Evolutionary conservation across 2,888 invertebrate genomes (phyloP).

Genomic region (Elegia similella): DNA sequence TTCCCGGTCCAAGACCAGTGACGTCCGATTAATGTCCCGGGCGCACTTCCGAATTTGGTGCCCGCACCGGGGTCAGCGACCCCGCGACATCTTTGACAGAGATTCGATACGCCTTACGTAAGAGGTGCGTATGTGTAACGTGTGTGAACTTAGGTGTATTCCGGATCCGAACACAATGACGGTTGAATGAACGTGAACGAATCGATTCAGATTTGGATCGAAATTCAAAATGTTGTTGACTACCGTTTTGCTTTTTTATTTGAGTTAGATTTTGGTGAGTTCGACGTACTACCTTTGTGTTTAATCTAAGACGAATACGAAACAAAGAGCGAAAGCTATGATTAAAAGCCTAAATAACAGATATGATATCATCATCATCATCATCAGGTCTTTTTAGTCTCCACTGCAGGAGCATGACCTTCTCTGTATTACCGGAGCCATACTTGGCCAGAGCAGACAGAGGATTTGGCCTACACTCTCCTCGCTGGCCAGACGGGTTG

Average conservation of each 20-base stretch:
- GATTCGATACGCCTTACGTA: constrained; percentile 26
- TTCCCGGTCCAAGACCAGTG: constrained; percentile 44
- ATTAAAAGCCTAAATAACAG: no score
- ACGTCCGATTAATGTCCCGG: constrained; percentile 69
- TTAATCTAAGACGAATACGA: no score
- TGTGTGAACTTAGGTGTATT: constrained; percentile 2
- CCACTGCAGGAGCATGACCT: no score
- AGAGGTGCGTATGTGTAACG: constrained; percentile 6
- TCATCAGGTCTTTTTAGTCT: no score
- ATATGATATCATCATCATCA: no score
- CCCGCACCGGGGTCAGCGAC: constrained; percentile 67
- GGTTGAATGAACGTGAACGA: constrained; percentile 13
- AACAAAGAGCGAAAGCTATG: no score
- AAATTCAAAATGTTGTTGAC: background rate
- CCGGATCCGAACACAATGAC: constrained; percentile 9
- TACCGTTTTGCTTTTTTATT: background rate
- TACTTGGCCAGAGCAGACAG: no score
- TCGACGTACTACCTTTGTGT: no score
- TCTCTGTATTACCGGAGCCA: no score
- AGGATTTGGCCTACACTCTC: no score
- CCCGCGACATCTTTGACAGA: constrained; percentile 37
- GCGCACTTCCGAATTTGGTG: constrained; percentile 65
- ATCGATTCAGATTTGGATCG: constrained; percentile 4
- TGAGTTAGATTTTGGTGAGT: no score
- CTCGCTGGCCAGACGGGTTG: no score